A percentile compares a stretch with the other conserved stretches of the same genome.
phyloP scores from a whole-genome alignment of 2,797 vertebrate species.

The Cheirogaleus major region DNA sequence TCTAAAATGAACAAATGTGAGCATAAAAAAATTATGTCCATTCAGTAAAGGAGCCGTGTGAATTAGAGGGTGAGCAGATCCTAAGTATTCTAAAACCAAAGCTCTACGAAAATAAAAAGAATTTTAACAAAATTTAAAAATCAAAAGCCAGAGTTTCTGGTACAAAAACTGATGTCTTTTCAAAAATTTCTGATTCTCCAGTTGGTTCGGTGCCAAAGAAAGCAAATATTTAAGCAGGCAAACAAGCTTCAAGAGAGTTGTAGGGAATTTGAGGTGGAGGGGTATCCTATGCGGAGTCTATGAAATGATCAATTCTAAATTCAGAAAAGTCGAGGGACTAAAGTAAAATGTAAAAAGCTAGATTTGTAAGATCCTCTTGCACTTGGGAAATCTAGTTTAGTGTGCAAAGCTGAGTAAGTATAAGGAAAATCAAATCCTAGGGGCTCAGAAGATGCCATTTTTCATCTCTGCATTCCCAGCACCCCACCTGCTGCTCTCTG shows the following conservation, averaged over 20 bases:
- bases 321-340: constrained; percentile 23
- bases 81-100: not conserved
- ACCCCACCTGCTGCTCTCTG: constrained; percentile 63
- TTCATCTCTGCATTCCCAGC: constrained; percentile 58
- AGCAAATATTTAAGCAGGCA: constrained; percentile 12
- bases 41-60: not conserved
- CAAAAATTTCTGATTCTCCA: constrained; percentile 10
- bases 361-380: not conserved
- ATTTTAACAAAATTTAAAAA: constrained; percentile 1
- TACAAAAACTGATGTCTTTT: not conserved
- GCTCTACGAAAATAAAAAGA: not conserved
- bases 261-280: not conserved
- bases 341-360: not conserved
- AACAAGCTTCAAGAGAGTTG: not conserved
- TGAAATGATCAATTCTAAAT: constrained; percentile 33
- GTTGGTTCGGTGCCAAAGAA: not conserved
- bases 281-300: not conserved
- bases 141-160: not conserved
- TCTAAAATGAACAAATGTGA: not conserved
- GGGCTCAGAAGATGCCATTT: constrained; percentile 52
- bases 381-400: constrained; percentile 20
- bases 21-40: not conserved
- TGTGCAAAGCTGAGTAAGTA: not conserved
- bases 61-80: not conserved
- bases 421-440: constrained; percentile 6